Evolutionary conservation across 1,140 invertebrate genomes (phyloP), one percentile per base, ranked within the genome.

Genomic region (Macrostomum lignano): DNA sequence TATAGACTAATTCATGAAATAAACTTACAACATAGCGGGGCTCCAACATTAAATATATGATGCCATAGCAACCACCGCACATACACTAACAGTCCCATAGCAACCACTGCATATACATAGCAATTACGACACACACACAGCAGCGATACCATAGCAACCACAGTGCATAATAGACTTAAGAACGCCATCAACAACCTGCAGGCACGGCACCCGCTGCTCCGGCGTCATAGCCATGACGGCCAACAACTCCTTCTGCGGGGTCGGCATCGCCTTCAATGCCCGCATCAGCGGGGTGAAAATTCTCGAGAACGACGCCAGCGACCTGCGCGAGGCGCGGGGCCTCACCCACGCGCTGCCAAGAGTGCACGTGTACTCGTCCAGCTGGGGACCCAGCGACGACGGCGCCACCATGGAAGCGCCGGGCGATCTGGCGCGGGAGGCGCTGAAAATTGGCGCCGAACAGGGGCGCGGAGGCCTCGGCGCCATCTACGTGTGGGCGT

Each of bases 161-260:
- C n/a, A n/a, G n/a, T n/a, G n/a, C n/a, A n/a, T n/a, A n/a, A n/a
- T n/a, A n/a, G n/a, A n/a, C n/a, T n/a, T n/a, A n/a, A n/a, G n/a
- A n/a, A n/a, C n/a, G n/a, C n/a, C n/a, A n/a, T n/a, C n/a, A n/a
- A n/a, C n/a, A n/a, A n/a, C n/a, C n/a, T n/a, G n/a, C n/a, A 58
- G 84, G 23, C 88, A 96, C 59, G 86, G 86, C 1, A 96, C 88
- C 1, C 64, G 88, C 25, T 98, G 88, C 61, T 88, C 88, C 10
- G 88, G 88, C 14, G 86, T 94, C 61, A 86, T 98, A n/a, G 82
- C 88, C 2, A 84, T 86, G 4, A 72, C 74, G 15, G 81, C 79
- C 31, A 91, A 94, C 58, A 98, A 98, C 61, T 72, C 73, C 17
- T 63, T 86, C 19, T 98, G 88, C 58, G 74, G 77, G 17, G 74